Evolutionary conservation across 2,888 invertebrate genomes (phyloP).

Genomic region (Junonia oenone): DNA sequence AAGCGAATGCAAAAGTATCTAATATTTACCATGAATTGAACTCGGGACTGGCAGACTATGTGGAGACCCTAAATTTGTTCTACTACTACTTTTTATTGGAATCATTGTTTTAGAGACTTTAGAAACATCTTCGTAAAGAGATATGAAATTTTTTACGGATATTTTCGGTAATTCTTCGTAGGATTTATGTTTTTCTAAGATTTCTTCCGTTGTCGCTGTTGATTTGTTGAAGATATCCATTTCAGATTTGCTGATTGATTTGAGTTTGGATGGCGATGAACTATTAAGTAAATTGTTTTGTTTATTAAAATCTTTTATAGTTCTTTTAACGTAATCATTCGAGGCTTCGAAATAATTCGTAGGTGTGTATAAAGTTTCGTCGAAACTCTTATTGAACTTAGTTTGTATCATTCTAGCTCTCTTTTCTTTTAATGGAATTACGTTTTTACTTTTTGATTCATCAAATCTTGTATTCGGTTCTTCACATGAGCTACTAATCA

Average conservation of each 20-base stretch:
- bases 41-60: slow-evolving; percentile 41
- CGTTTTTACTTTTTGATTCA: not conserved
- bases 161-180: slow-evolving; percentile 68
- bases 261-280: slow-evolving; percentile 39
- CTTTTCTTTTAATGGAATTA: slow-evolving; percentile 42
- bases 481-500: not conserved
- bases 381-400: slow-evolving; percentile 43
- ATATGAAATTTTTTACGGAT: slow-evolving; percentile 65
- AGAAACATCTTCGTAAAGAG: slow-evolving; percentile 63
- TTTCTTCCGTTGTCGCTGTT: slow-evolving; percentile 42
- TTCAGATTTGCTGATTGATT: slow-evolving; percentile 69
- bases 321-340: slow-evolving; percentile 34
- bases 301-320: slow-evolving; percentile 35
- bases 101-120: slow-evolving; percentile 40
- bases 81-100: slow-evolving; percentile 20
- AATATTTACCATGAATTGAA: slow-evolving; percentile 50
- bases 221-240: slow-evolving; percentile 70
- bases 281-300: slow-evolving; percentile 34
- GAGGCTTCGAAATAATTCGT: slow-evolving; percentile 28
- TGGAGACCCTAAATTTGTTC: slow-evolving; percentile 43
- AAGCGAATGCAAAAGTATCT: not conserved
- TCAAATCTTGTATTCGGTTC: not conserved
- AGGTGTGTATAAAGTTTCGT: slow-evolving; percentile 30
- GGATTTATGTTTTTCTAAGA: slow-evolving; percentile 64
- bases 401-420: slow-evolving; percentile 42